Percentiles rank a stretch among this genome's conserved stretches.
These are phyloP conservation scores for Lethenteron camtschaticum DNA, from an alignment of 2,113 vertebrate species.

Conservation along the genomic window DNA sequence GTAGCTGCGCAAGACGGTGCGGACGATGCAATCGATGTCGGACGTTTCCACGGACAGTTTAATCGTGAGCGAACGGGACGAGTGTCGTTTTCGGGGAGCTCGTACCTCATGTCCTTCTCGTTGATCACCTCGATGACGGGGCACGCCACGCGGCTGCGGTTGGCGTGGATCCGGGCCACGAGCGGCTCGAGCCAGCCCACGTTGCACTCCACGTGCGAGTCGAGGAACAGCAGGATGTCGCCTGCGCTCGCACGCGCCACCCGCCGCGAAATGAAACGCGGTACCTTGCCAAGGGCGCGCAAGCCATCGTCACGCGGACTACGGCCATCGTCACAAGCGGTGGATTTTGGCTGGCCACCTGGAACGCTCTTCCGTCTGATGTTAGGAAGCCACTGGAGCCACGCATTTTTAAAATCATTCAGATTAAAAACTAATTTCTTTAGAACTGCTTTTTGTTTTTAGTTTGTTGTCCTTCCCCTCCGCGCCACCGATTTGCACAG, in stretches of 20 bases:
- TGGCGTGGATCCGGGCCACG: slow-evolving; percentile 47
- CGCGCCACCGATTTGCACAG: too few species aligned
- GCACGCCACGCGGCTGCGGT: slow-evolving; percentile 54
- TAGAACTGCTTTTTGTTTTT: too few species aligned
- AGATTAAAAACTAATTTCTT: too few species aligned
- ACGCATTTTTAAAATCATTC: too few species aligned
- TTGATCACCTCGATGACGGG: slow-evolving; percentile 91
- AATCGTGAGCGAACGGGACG: neutral
- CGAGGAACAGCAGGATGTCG: slow-evolving; percentile 67
- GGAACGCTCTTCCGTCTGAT: too few species aligned
- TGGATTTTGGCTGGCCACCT: too few species aligned
- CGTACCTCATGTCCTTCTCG: slow-evolving; percentile 80
- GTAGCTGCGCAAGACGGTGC: slow-evolving; percentile 31
- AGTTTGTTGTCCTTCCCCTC: too few species aligned
- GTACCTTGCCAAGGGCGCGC: too few species aligned
- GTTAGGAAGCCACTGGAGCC: too few species aligned
- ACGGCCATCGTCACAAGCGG: too few species aligned
- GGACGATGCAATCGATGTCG: neutral
- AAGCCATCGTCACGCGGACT: too few species aligned
- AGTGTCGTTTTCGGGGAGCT: neutral
- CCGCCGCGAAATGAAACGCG: too few species aligned
- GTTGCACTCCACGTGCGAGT: slow-evolving; percentile 86
- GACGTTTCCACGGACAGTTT: neutral
- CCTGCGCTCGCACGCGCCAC: slow-evolving; percentile 22
- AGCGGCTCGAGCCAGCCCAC: slow-evolving; percentile 91